Evolutionary conservation across 2,888 invertebrate species (phyloP), one percentile per base, ranked within the genome.

Genomic region (Melangyna quadrimaculata): DNA sequence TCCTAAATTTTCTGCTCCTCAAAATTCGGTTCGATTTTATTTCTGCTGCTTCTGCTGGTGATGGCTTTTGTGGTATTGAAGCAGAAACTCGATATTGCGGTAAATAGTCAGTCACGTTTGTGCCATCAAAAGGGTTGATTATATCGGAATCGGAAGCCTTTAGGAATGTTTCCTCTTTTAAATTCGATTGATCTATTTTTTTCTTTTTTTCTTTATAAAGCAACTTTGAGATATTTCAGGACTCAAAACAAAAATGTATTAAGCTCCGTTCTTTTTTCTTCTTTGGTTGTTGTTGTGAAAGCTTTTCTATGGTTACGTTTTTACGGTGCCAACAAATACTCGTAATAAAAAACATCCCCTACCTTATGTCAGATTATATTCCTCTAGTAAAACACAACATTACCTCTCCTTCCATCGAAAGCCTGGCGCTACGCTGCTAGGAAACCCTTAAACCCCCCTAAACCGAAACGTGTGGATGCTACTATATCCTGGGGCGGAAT

Each of bases 241-340:
- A 45, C 24, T 24, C 7, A 10, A 45, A 63, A 63, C 43, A 43
- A 63, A 63, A 61, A 37, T 59, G 37, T 63, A n/a, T n/a, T n/a
- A 48, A 51, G 48, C 35, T 35, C 12, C 4, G 7, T 17, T 32
- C 35, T 22, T 59, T 7, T 19, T 59, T 22, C 8, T 53, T 6
- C 29, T 9, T 12, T 9, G 12, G 3, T 37, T 37, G 37, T 12
- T 37, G 3, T 55, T 37, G n/a, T 61, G 10, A 61, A 67, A 67
- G 24, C 51, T 51, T 67, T 51, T 35, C 67, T 67, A 51, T 67
- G 67, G 67, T 67, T 51, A 67, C 67, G 51, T 35, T 67, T 67
- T 67, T 48, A 51, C 51, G 48, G 51, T 51, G 51, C 35, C 35
- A 51, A 51, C 51, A 17, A 35, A 67, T 22, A 5, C 4, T 32